These are phyloP conservation scores for Jordanella pulchra DNA, from an alignment of 2,797 vertebrate genomes.

Conservation along the genomic window DNA sequence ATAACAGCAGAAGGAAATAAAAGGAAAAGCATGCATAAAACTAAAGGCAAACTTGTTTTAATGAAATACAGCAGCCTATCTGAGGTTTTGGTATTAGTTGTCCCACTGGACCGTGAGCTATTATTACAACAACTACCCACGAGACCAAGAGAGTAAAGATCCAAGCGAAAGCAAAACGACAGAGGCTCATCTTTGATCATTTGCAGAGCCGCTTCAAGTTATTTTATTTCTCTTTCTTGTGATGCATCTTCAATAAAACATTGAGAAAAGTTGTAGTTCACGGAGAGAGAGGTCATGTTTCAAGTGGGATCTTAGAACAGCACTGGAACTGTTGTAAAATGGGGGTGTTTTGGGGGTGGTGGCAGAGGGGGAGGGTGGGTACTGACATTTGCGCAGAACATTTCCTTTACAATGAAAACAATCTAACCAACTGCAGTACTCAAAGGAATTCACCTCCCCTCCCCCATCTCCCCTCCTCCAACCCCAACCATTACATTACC, in stretches of 20 bases:
- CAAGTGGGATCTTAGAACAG: slow-evolving; percentile 59
- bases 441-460: slow-evolving; percentile 84
- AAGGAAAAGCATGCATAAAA: slow-evolving; percentile 62
- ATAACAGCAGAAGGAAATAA: slow-evolving; percentile 47
- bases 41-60: slow-evolving; percentile 70
- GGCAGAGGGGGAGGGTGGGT: slow-evolving; percentile 24
- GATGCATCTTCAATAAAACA: slow-evolving; percentile 53
- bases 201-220: slow-evolving; percentile 40
- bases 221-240: slow-evolving; percentile 43
- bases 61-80: slow-evolving; percentile 67
- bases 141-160: slow-evolving; percentile 66
- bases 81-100: slow-evolving; percentile 78
- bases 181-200: slow-evolving; percentile 75
- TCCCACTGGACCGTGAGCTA: slow-evolving; percentile 77
- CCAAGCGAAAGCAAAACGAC: slow-evolving; percentile 68
- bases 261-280: slow-evolving; percentile 64
- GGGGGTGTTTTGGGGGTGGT: slow-evolving; percentile 36
- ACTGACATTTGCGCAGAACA: slow-evolving; percentile 80
- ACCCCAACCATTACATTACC: slow-evolving; percentile 81
- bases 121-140: slow-evolving; percentile 78
- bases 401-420: slow-evolving; percentile 89
- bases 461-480: slow-evolving; percentile 74
- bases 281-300: slow-evolving; percentile 72
- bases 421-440: slow-evolving; percentile 85
- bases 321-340: slow-evolving; percentile 53